Evolutionary conservation across 2,888 invertebrate genomes (phyloP), one percentile per base, ranked within the genome.

Genomic region (Drosophila emarginata): DNA sequence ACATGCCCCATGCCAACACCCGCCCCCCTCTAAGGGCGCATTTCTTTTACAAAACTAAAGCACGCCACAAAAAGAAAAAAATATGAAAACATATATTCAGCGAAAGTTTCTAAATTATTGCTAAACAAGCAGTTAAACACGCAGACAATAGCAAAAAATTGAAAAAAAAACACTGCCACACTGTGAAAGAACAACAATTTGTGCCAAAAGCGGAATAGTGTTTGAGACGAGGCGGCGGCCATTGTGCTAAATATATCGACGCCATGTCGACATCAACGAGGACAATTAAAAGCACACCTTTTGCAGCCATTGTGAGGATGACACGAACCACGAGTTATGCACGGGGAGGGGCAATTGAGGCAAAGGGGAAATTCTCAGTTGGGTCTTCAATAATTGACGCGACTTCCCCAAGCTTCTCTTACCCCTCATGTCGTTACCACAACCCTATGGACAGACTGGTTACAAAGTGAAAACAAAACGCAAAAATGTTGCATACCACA

Each of bases 271-370:
- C 58, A 50, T 36, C 40, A 65, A 40, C 82, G 67, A 77, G 62
- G 77, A 86, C 90, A 90, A 89, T 89, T 89, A 90, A 88, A 89
- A 89, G 77, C 86, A 80, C 77, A 90, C 89, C 89, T 88, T 78
- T 88, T 74, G 69, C 75, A 66, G 80, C 63, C 80, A 70, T 45
- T 53, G 61, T 57, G 65, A 11, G 51, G 4, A 28, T 32, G 26
- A 7, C 18, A 60, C 53, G 21, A 12, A 5, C 15, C 6, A 1
- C 11, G n/a, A 21, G 21, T 32, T 32, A 32, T 32, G 11, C 11
- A 32, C 7, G 11, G 11, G 9, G 11, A 4, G 9, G 32, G 32
- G 2, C 2, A 14, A 21, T n/a, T n/a, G n/a, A n/a, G n/a, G n/a
- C n/a, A 64, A 63, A 37, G 12, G 11, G 18, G 1, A 45, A 50